These are phyloP conservation scores for Pollenia labialis DNA, from an alignment of 2,888 invertebrate genomes.

Conservation along the genomic window DNA sequence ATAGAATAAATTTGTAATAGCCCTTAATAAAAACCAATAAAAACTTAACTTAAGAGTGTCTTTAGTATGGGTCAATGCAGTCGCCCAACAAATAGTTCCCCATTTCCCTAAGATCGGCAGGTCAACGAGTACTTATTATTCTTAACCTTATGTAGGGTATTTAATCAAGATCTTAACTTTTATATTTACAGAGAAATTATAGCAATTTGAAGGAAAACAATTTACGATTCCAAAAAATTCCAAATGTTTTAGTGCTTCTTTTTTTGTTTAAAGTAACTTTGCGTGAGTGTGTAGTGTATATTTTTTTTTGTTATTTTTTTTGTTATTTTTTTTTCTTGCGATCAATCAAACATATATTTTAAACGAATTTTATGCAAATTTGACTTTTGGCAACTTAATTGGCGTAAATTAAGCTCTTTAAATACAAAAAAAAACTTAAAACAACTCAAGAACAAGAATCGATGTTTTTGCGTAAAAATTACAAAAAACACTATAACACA, in stretches of 20 bases:
- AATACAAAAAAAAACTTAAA: conserved; percentile 6
- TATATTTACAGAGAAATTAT: conserved; percentile 24
- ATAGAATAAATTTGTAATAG: too few relatives aligned
- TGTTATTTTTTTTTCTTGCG: neutral
- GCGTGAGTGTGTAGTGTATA: conserved; percentile 29
- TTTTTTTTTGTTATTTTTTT: too few relatives aligned
- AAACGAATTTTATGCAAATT: conserved; percentile 72
- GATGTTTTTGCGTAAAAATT: conserved; percentile 33
- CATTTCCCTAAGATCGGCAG: too few relatives aligned
- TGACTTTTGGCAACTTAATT: conserved; percentile 73
- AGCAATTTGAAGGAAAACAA: neutral
- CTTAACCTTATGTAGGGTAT: conserved; percentile 27
- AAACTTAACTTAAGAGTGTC: too few relatives aligned
- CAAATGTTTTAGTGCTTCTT: neutral
- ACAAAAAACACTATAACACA: conserved; percentile 19
- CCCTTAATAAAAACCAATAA: too few relatives aligned
- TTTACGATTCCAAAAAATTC: neutral
- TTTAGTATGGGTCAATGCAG: too few relatives aligned
- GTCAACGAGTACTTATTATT: neutral
- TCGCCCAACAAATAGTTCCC: too few relatives aligned
- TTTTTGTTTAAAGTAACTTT: neutral
- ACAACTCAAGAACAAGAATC: conserved; percentile 1
- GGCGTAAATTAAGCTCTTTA: conserved; percentile 71
- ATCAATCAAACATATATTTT: conserved; percentile 17
- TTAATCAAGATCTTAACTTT: conserved; percentile 29